These are phyloP conservation scores for Drosophila guanche DNA, from an alignment of 1,140 invertebrate species.

Conservation along the genomic window DNA sequence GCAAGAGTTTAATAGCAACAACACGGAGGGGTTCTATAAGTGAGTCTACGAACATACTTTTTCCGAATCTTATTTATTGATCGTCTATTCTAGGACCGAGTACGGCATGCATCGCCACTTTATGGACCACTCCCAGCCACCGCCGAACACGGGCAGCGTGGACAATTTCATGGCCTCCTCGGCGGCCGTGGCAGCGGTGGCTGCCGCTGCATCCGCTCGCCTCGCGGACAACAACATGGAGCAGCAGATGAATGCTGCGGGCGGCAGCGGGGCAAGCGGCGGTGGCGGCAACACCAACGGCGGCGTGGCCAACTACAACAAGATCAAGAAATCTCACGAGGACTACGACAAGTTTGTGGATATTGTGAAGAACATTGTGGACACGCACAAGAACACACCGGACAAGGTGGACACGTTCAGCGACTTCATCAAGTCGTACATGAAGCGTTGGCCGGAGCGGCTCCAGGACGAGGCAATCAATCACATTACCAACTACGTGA, in stretches of 20 bases:
- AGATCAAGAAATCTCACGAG: constrained; percentile 81
- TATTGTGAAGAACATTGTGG: constrained; percentile 82
- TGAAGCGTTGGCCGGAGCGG: constrained; percentile 80
- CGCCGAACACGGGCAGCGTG: constrained; percentile 74
- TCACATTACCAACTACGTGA: constrained; percentile 81
- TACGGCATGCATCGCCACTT: constrained; percentile 83
- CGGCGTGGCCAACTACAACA: constrained; percentile 77
- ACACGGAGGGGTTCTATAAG: constrained; percentile 83
- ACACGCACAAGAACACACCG: constrained; percentile 76
- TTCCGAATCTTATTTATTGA: not conserved
- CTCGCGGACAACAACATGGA: constrained; percentile 77
- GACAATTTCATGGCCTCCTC: constrained; percentile 81
- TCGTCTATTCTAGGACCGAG: constrained; percentile 63
- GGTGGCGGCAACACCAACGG: constrained; percentile 74
- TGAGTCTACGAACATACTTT: constrained; percentile 20
- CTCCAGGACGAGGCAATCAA: constrained; percentile 82
- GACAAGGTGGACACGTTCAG: constrained; percentile 80
- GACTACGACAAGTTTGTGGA: constrained; percentile 82
- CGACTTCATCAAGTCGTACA: constrained; percentile 81
- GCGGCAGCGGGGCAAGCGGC: constrained; percentile 60
- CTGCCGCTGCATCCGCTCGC: constrained; percentile 71
- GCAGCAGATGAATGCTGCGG: constrained; percentile 70
- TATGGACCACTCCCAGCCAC: constrained; percentile 82
- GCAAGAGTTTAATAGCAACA: constrained; percentile 83
- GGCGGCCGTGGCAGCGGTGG: constrained; percentile 78